phyloP scores from a whole-genome alignment of 2,888 invertebrate species.

The Tenthredo amoena region DNA sequence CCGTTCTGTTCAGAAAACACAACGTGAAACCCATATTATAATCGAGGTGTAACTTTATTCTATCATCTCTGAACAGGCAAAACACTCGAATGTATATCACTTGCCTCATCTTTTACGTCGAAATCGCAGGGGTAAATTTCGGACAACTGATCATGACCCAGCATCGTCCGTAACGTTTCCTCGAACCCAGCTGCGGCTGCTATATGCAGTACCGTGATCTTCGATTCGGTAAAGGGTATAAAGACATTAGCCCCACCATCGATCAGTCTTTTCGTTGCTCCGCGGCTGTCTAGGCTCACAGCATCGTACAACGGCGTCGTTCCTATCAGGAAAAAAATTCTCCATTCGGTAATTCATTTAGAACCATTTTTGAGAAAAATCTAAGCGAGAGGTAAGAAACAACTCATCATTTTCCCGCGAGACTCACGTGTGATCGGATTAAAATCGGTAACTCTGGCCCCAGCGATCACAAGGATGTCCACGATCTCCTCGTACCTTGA shows the following conservation, averaged over 20 bases:
- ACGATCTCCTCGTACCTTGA: slow-evolving; percentile 72
- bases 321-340: not conserved
- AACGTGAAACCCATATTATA: not conserved
- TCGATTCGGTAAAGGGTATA: slow-evolving; percentile 63
- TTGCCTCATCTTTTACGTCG: not conserved
- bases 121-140: not conserved
- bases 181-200: slow-evolving; percentile 72
- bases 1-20: slow-evolving; percentile 56
- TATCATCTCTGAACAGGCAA: not conserved
- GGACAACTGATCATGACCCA: slow-evolving; percentile 48
- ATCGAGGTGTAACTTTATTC: not conserved
- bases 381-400: not conserved
- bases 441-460: not conserved
- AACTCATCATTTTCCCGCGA: not conserved
- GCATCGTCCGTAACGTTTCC: slow-evolving; percentile 60
- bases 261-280: slow-evolving; percentile 71
- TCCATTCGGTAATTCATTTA: not conserved
- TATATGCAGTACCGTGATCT: slow-evolving; percentile 75
- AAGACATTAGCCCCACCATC: slow-evolving; percentile 68
- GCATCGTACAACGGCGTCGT: slow-evolving; percentile 74
- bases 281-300: slow-evolving; percentile 70
- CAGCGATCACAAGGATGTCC: slow-evolving; percentile 6
- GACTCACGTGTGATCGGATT: not conserved
- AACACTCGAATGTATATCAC: not conserved
- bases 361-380: not conserved